Conservation (phyloP, 2,888 invertebrate species). For the Troides aeacus region DNA sequence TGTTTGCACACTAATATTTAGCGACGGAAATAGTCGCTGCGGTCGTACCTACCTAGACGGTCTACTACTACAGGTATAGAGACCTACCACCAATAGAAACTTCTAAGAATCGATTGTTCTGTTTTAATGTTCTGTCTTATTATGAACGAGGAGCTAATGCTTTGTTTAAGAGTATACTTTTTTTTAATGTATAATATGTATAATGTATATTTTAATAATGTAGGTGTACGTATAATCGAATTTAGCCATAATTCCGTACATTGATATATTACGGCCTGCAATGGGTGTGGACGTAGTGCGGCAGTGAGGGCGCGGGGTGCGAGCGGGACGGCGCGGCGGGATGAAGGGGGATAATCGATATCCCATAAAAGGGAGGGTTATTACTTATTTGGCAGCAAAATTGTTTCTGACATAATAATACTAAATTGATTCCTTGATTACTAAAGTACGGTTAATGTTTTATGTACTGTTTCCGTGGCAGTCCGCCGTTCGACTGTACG, state of each 20-base stretch:
- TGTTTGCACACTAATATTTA: too few species aligned
- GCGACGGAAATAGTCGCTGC: too few species aligned
- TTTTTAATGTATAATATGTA: too few species aligned
- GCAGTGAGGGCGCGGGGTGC: neutral
- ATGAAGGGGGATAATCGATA: constrained; percentile 23
- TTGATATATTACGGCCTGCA: constrained; percentile 20
- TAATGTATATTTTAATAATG: too few species aligned
- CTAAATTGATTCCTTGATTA: constrained; percentile 9
- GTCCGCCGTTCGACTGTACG: too few species aligned
- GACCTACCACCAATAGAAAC: too few species aligned
- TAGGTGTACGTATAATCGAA: neutral
- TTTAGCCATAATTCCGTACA: constrained; percentile 1
- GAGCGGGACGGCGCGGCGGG: neutral
- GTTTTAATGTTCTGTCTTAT: too few species aligned
- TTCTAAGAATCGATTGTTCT: too few species aligned
- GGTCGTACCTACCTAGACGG: too few species aligned
- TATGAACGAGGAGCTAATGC: too few species aligned
- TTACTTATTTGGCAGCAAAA: constrained; percentile 29
- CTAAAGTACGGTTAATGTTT: constrained; percentile 4
- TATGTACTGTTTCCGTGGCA: neutral
- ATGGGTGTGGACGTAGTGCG: constrained; percentile 15
- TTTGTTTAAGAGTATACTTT: too few species aligned
- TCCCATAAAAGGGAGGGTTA: constrained; percentile 26
- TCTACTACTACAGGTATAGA: too few species aligned
- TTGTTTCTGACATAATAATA: constrained; percentile 18